These are phyloP conservation scores for Drosophila grimshawi DNA, from an alignment of 1,140 invertebrate genomes.

Conservation along the genomic window DNA sequence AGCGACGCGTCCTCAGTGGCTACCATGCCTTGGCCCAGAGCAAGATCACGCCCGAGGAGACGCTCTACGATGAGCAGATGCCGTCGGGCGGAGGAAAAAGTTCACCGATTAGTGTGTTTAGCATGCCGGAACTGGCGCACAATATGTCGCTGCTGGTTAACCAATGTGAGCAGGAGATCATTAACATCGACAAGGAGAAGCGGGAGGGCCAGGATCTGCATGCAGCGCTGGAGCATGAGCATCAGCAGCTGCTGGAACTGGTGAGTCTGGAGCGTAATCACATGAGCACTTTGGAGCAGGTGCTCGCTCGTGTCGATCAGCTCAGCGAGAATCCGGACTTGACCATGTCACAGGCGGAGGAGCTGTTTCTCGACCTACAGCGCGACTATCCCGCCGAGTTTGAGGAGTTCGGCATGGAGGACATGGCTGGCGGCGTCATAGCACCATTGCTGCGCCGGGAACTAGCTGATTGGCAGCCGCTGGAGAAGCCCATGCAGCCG, in stretches of 20 bases:
- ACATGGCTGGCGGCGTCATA: constrained; percentile 88
- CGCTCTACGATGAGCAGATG: constrained; percentile 86
- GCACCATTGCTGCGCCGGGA: constrained; percentile 89
- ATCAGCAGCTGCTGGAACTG: constrained; percentile 89
- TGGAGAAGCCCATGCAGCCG: constrained; percentile 88
- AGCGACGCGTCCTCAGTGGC: constrained; percentile 96
- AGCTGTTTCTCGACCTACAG: constrained; percentile 91
- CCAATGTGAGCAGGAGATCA: constrained; percentile 97
- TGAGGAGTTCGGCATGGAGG: constrained; percentile 87
- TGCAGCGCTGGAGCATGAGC: constrained; percentile 92
- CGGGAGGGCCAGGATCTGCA: constrained; percentile 91
- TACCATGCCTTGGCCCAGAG: constrained; percentile 94
- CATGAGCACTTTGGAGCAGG: constrained; percentile 90
- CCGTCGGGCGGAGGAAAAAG: constrained; percentile 84
- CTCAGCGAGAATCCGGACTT: constrained; percentile 87
- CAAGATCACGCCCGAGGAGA: constrained; percentile 86
- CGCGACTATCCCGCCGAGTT: constrained; percentile 85
- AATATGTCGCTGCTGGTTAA: constrained; percentile 97
- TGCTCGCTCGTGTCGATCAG: constrained; percentile 89
- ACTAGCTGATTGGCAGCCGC: constrained; percentile 90
- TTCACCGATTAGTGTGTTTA: constrained; percentile 85
- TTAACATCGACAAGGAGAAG: constrained; percentile 93
- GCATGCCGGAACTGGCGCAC: constrained; percentile 95
- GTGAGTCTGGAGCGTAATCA: constrained; percentile 90
- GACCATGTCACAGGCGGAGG: constrained; percentile 89